phyloP scores from a whole-genome alignment of 2,888 invertebrate genomes.

The Caenorhabditis drosophilae region DNA sequence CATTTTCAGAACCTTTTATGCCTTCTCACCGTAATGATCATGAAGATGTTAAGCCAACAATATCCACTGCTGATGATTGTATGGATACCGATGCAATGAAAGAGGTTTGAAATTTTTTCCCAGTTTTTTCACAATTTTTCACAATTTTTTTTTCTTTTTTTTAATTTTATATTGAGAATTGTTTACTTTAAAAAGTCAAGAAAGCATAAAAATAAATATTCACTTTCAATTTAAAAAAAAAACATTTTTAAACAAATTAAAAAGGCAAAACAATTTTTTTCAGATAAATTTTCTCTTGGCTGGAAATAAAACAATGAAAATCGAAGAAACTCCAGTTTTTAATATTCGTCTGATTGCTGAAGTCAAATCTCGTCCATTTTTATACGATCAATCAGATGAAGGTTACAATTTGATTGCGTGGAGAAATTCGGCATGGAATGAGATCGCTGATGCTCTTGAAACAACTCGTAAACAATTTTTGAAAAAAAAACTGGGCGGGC shows the following conservation, averaged over 20 bases:
- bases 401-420: slow-evolving; percentile 43
- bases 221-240: too few relatives aligned
- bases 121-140: too few relatives aligned
- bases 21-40: too few relatives aligned
- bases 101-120: too few relatives aligned
- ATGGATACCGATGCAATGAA: slow-evolving; percentile 37
- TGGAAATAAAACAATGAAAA: slow-evolving; percentile 25
- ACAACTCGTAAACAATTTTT: slow-evolving; percentile 28
- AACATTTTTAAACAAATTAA: too few relatives aligned
- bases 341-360: slow-evolving; percentile 48
- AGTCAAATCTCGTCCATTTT: slow-evolving; percentile 38
- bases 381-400: slow-evolving; percentile 47
- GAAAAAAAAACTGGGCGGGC: neutral
- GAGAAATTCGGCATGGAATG: slow-evolving; percentile 45
- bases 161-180: too few relatives aligned
- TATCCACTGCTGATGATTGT: slow-evolving; percentile 12
- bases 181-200: too few relatives aligned
- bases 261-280: too few relatives aligned
- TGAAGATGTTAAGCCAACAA: neutral
- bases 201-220: too few relatives aligned
- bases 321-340: slow-evolving; percentile 44
- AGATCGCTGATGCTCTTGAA: slow-evolving; percentile 37
- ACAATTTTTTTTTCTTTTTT: too few relatives aligned
- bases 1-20: too few relatives aligned
- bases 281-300: slow-evolving; percentile 35